phyloP scores from a whole-genome alignment of 2,113 vertebrate species.

The Tympanuchus pallidicinctus region DNA sequence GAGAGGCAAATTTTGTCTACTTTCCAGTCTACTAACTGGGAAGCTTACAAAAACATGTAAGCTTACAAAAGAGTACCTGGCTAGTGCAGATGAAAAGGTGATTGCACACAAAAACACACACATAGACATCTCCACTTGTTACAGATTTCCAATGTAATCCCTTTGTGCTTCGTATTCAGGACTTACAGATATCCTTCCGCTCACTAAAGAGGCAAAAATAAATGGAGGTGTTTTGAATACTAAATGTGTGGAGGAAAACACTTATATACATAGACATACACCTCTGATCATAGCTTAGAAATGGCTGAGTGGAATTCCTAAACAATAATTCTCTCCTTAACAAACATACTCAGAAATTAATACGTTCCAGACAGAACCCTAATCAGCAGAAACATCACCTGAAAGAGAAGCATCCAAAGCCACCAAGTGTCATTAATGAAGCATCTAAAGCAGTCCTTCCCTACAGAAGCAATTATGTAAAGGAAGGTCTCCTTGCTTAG shows the following conservation, averaged over 20 bases:
- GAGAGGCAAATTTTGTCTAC: neutral
- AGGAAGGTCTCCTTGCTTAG: neutral
- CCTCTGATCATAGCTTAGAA: neutral
- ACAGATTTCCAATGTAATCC: neutral
- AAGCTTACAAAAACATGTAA: neutral
- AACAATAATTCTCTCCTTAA: neutral
- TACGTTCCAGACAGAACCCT: neutral
- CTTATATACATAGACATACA: fast-evolving
- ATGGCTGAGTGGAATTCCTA: neutral
- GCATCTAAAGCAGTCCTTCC: neutral
- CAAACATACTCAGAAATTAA: neutral
- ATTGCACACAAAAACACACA: neutral
- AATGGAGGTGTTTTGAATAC: neutral
- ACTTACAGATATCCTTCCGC: neutral
- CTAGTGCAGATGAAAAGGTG: neutral
- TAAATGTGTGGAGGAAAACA: neutral
- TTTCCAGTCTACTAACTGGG: neutral
- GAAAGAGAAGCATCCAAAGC: neutral
- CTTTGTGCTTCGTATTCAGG: neutral
- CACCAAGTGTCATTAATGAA: neutral
- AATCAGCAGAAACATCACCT: neutral
- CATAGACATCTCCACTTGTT: neutral
- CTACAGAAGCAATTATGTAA: neutral
- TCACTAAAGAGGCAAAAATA: neutral
- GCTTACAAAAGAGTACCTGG: neutral